These are phyloP conservation scores for Pissodes strobi DNA, from an alignment of 1,140 invertebrate species.

Conservation along the genomic window DNA sequence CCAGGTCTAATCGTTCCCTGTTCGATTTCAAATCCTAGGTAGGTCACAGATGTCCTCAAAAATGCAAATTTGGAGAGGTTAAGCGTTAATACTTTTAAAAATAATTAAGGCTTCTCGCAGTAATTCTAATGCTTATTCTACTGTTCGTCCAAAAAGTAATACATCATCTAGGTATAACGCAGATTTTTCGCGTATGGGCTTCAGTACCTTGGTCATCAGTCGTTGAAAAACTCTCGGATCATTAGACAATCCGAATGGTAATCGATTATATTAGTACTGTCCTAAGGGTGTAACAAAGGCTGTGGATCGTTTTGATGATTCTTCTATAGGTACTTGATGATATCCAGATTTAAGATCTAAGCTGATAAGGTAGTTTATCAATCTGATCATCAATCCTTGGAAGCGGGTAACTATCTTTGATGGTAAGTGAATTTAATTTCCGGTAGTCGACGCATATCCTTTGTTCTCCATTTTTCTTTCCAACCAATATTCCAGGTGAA, in stretches of 20 bases:
- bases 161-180: too few relatives aligned
- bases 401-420: conserved; percentile 41
- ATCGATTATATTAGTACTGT: too few relatives aligned
- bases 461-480: neutral
- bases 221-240: too few relatives aligned
- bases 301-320: conserved; percentile 48
- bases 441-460: neutral
- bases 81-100: neutral
- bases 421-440: neutral
- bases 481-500: conserved; percentile 33
- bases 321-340: conserved; percentile 45
- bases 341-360: conserved; percentile 40
- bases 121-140: too few relatives aligned
- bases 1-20: neutral
- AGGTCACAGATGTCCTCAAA: neutral
- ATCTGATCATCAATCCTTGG: conserved; percentile 52
- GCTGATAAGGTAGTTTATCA: conserved; percentile 43
- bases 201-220: too few relatives aligned
- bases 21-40: neutral
- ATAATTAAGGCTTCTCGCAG: too few relatives aligned
- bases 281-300: too few relatives aligned
- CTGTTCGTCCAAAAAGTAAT: too few relatives aligned
- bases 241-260: too few relatives aligned
- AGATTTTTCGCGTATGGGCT: too few relatives aligned
- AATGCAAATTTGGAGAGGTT: neutral